A percentile compares a stretch with the other conserved stretches of the same genome.
phyloP scores from a whole-genome alignment of 64 coral and sea anemone genomes.

The Stichodactyla helianthus region DNA sequence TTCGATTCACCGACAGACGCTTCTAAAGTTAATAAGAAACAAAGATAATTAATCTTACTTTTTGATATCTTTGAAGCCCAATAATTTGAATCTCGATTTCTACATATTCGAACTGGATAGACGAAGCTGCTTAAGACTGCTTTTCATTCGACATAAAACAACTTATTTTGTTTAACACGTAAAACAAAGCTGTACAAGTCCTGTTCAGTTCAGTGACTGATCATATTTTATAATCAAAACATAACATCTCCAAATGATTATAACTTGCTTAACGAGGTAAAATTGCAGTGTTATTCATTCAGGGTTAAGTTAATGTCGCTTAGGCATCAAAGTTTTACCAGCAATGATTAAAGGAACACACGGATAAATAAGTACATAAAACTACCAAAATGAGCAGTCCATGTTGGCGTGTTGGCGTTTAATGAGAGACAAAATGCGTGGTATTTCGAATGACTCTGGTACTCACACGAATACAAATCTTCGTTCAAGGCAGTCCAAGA shows the following conservation, averaged over 20 bases:
- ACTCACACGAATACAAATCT: neutral
- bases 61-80: neutral
- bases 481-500: neutral
- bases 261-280: neutral
- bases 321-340: neutral
- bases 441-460: neutral
- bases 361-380: neutral
- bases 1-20: neutral
- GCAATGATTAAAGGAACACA: neutral
- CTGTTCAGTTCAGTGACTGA: neutral
- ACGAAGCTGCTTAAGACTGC: neutral
- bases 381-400: neutral
- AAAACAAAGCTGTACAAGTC: neutral
- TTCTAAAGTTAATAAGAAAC: neutral
- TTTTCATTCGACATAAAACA: neutral
- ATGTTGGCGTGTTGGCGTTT: neutral
- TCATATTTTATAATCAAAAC: neutral
- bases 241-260: neutral
- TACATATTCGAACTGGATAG: neutral
- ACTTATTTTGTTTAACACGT: neutral
- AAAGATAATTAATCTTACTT: neutral
- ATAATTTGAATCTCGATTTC: neutral
- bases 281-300: neutral
- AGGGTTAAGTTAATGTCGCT: constrained; percentile 6
- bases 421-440: neutral